Conservation (phyloP, 2,888 invertebrate species). For the Melipona beecheii region DNA sequence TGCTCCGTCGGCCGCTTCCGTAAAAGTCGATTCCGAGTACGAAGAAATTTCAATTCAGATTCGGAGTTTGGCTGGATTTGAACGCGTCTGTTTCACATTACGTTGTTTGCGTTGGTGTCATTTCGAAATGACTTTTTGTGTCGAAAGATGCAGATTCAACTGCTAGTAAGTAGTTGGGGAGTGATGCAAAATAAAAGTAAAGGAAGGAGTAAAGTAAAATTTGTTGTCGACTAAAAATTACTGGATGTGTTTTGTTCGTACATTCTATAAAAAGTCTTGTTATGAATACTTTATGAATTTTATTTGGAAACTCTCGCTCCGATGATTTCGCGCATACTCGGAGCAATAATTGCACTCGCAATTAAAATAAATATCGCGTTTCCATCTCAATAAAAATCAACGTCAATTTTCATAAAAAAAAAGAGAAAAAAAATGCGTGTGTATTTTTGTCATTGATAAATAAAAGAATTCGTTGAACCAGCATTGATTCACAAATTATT, state of each 20-base stretch:
- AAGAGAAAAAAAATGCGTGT: background rate
- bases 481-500: too few species aligned
- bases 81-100: background rate
- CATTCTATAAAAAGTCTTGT: background rate
- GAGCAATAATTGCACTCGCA: background rate
- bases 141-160: too few species aligned
- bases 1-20: background rate
- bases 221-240: background rate
- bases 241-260: background rate
- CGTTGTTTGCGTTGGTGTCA: background rate
- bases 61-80: background rate
- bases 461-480: too few species aligned
- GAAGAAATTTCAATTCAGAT: background rate
- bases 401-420: too few species aligned
- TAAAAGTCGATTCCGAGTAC: background rate
- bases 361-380: background rate
- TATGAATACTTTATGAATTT: background rate
- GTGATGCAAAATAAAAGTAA: too few species aligned
- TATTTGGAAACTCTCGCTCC: background rate
- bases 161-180: too few species aligned
- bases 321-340: background rate
- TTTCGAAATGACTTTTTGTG: too few species aligned
- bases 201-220: background rate
- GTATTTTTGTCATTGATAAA: background rate
- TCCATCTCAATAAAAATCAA: background rate